phyloP scores from a whole-genome alignment of 2,888 invertebrate genomes.

The Euphydryas editha region DNA sequence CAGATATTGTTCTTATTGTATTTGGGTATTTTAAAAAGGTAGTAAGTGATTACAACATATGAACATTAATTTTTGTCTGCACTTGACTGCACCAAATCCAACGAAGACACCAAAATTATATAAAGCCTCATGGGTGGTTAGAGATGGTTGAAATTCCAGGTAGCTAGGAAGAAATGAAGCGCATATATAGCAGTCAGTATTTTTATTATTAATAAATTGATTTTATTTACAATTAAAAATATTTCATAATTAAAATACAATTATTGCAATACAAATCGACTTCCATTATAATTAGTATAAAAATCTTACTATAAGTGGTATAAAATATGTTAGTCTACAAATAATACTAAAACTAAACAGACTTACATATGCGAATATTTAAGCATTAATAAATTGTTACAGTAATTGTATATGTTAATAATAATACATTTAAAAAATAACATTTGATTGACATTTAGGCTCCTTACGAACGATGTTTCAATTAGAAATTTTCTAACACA shows the following conservation, averaged over 20 bases:
- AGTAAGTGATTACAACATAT: too few species aligned
- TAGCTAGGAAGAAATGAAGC: conserved; percentile 31
- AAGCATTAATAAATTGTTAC: not conserved
- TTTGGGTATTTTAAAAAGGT: too few species aligned
- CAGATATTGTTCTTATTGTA: too few species aligned
- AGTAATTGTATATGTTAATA: not conserved
- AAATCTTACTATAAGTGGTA: not conserved
- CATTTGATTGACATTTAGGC: not conserved
- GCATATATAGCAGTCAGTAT: conserved; percentile 50
- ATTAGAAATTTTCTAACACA: too few species aligned
- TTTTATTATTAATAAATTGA: conserved; percentile 75
- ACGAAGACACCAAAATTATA: too few species aligned
- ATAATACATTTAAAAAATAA: not conserved
- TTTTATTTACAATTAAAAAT: conserved; percentile 68
- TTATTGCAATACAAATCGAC: conserved; percentile 31
- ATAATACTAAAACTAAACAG: conserved; percentile 3
- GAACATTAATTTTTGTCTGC: too few species aligned
- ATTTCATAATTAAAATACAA: conserved; percentile 30
- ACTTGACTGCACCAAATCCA: too few species aligned
- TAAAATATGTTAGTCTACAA: conserved; percentile 11
- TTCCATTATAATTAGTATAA: not conserved
- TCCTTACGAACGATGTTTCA: not conserved
- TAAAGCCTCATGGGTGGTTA: too few species aligned
- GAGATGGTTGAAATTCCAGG: too few species aligned
- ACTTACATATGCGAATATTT: not conserved